Base-by-base conservation (phyloP, 2,888 invertebrate genomes). In the Cheiracanthium punctorium region DNA sequence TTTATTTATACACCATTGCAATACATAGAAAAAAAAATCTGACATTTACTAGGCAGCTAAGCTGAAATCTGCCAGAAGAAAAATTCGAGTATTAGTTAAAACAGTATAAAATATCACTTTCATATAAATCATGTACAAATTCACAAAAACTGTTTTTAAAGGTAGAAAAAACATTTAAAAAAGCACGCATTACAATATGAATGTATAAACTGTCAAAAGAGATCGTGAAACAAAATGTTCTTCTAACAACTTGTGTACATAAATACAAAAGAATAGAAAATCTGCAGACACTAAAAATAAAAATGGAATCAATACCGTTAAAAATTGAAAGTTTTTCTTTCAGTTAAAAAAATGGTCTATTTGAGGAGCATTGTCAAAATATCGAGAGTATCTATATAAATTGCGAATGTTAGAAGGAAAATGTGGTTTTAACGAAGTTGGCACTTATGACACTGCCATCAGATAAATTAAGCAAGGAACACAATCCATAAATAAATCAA, bases 61-160 rank as follows among this genome's bases (percentile, higher is more conserved):
- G 74, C 67, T 33, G 12, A 28, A 64, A 73, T 74, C 43, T 69
- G 74, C 41, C 74, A 80, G 67, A 64, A 52, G 20, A 65, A 71
- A 71, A 52, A n/a, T 79, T 32, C 69, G 10, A 7, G 72, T 70
- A 70, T 79, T 69, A 74, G 58, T 73, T 79, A 81, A 85, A 85
- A 82, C 65, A 48, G 79, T 85, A 82, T 82, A 85, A 85, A 85
- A 85, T 85, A 72, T 85, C 84, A 85, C 84, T 85, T 85, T 69
- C 48, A 77, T 75, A 85, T 41, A 85, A 84, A 85, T 79, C 84
- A 85, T 85, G 84, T 85, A 85, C 74, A 85, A 84, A 84, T 71
- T 72, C 77, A 79, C 58, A 58, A 24, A 58, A 58, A 20, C 20
- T 58, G 58, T 58, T 58, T 17, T 24, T 58, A 58, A 58, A 82